Conservation (phyloP, 2,888 invertebrate species). For the Andrena praecox region DNA sequence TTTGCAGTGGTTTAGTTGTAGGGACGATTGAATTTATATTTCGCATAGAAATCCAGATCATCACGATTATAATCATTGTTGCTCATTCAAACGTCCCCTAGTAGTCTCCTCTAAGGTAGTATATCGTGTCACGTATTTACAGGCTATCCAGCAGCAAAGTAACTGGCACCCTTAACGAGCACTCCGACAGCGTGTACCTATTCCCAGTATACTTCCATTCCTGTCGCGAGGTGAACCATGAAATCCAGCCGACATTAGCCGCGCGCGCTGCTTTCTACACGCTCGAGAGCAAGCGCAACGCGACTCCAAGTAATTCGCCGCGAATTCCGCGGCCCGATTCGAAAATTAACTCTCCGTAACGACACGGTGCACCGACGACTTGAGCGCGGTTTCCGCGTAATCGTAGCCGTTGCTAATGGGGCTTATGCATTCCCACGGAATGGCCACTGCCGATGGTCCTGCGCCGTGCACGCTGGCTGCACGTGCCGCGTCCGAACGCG, state of each 20-base stretch:
- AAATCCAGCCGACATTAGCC: constrained; percentile 3
- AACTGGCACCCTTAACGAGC: neutral
- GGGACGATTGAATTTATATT: too few species aligned
- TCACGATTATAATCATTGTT: too few species aligned
- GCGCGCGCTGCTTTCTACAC: neutral
- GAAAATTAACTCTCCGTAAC: constrained; percentile 21
- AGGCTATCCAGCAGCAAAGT: too few species aligned
- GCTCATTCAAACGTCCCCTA: neutral
- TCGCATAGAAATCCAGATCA: neutral
- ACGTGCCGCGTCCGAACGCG: constrained; percentile 1
- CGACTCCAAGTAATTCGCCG: neutral
- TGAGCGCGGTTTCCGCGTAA: neutral
- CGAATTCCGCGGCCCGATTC: constrained; percentile 16
- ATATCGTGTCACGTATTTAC: too few species aligned
- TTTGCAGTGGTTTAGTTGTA: too few species aligned
- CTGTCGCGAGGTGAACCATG: neutral
- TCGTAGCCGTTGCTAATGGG: constrained; percentile 3
- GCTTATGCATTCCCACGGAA: constrained; percentile 11
- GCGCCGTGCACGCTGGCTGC: neutral
- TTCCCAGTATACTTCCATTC: neutral
- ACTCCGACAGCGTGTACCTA: neutral
- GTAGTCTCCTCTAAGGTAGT: neutral
- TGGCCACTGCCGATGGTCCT: constrained; percentile 16
- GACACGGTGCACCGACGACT: neutral
- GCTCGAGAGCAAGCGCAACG: constrained; percentile 1